Conservation (phyloP, 2,797 vertebrate genomes). For the Enteromius radiatus region DNA sequence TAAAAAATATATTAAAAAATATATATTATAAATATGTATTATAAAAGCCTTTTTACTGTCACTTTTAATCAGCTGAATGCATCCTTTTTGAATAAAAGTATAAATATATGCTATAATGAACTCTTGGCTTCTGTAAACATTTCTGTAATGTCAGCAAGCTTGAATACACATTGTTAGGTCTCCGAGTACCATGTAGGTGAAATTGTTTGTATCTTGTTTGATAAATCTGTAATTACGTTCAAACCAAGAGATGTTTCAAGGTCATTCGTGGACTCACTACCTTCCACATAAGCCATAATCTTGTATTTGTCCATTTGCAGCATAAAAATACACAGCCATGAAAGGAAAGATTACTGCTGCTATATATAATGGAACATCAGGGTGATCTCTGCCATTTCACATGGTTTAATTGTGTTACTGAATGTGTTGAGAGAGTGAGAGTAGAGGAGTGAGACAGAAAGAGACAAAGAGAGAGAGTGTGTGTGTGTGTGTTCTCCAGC, state of each 20-base stretch:
- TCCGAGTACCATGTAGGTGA: not conserved
- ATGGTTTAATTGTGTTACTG: conserved; percentile 39
- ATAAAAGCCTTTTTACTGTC: not conserved
- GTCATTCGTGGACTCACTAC: conserved; percentile 1
- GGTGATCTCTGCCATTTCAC: conserved; percentile 28
- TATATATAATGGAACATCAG: conserved; percentile 49
- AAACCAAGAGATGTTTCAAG: conserved; percentile 16
- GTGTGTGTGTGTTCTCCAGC: conserved; percentile 68
- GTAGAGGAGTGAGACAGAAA: conserved; percentile 17
- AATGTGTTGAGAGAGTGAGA: conserved; percentile 23
- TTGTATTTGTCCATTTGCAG: conserved; percentile 42
- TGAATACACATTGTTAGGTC: not conserved
- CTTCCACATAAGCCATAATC: conserved; percentile 7
- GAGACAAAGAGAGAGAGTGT: conserved; percentile 26
- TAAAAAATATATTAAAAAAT: not conserved
- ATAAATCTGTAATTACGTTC: conserved; percentile 14
- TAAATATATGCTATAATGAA: not conserved
- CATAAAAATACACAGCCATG: conserved; percentile 21
- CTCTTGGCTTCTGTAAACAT: not conserved
- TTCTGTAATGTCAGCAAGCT: conserved; percentile 1
- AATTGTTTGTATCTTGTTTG: conserved; percentile 28
- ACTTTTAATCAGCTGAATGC: not conserved
- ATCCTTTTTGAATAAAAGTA: not conserved
- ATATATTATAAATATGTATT: not conserved
- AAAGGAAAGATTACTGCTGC: conserved; percentile 32